Conservation (phyloP, 2,113 vertebrate genomes). For the Oreochromis aureus region DNA sequence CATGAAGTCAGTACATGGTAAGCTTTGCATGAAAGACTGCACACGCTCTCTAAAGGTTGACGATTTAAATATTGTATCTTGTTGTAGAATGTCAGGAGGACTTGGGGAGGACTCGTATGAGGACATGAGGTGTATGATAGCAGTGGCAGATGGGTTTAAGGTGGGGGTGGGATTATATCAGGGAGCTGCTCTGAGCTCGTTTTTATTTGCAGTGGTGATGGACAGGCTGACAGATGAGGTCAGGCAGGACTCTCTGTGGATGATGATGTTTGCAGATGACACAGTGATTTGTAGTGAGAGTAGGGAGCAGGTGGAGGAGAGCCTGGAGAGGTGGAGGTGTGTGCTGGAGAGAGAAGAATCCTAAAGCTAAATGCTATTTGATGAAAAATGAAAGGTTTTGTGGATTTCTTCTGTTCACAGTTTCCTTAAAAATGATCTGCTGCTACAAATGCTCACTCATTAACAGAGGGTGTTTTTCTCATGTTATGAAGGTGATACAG, state of each 20-base stretch:
- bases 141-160: neutral
- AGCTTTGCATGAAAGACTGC: neutral
- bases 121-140: neutral
- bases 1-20: neutral
- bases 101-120: accelerated
- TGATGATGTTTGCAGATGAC: neutral
- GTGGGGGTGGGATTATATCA: neutral
- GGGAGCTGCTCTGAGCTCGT: neutral
- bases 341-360: neutral
- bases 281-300: accelerated
- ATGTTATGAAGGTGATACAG: accelerated
- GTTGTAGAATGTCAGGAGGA: neutral
- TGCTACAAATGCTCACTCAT: neutral
- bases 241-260: neutral
- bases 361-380: neutral
- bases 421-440: neutral
- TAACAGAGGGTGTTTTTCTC: accelerated
- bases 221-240: neutral
- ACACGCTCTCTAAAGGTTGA: accelerated
- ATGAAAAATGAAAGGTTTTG: neutral
- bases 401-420: neutral
- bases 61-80: accelerated
- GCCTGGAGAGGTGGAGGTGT: neutral
- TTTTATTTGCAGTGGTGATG: neutral
- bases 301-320: accelerated